Evolutionary conservation across 2,113 vertebrate species (phyloP).

Genomic region (Silurus glanis): DNA sequence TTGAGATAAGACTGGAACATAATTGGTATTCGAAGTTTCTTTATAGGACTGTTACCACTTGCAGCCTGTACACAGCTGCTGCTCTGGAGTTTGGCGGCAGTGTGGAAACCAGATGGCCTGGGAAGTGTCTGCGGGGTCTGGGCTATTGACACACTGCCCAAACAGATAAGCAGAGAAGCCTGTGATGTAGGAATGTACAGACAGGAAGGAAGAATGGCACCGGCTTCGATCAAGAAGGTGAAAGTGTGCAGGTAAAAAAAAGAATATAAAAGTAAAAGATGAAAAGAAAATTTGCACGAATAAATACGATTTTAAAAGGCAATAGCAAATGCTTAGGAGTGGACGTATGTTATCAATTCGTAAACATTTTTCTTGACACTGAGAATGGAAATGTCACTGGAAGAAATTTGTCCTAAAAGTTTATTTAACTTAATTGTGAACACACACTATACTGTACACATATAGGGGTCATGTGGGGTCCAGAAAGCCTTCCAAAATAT

Average conservation of each 20-base stretch:
- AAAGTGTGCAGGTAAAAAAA: constrained; percentile 6
- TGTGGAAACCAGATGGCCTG: constrained; percentile 50
- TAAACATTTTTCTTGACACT: neutral
- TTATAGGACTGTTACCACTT: constrained; percentile 36
- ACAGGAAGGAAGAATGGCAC: constrained; percentile 30
- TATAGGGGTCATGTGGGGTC: neutral
- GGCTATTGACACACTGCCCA: constrained; percentile 11
- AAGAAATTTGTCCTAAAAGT: neutral
- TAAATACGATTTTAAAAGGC: neutral
- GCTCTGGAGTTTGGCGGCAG: constrained; percentile 40
- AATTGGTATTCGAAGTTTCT: constrained; percentile 33
- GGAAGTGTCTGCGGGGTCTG: constrained; percentile 30
- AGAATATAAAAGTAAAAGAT: neutral
- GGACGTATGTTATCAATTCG: neutral
- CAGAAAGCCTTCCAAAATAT: neutral
- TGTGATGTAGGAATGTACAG: constrained; percentile 36
- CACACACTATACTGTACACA: neutral
- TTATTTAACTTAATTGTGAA: neutral
- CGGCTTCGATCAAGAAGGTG: constrained; percentile 13
- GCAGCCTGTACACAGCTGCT: constrained; percentile 25
- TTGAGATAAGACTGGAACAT: constrained; percentile 29
- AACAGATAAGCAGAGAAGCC: constrained; percentile 50
- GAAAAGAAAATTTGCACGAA: neutral
- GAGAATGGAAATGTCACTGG: neutral
- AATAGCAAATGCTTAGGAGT: neutral